Evolutionary conservation across 2,888 invertebrate species (phyloP).

Genomic region (Hemithea aestivaria): DNA sequence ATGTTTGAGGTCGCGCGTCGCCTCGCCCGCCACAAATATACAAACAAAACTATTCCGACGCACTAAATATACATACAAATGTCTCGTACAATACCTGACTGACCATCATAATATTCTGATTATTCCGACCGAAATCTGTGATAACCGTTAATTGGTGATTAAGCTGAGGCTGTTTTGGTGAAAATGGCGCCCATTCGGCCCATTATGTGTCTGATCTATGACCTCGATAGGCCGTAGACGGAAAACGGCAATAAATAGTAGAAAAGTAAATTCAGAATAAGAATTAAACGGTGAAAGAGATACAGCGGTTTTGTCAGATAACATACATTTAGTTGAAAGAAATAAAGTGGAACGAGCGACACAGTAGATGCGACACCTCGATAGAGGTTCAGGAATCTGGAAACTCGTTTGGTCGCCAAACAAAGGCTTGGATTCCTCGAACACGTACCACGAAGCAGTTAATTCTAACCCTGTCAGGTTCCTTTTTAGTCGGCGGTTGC

Average conservation of each 20-base stretch:
- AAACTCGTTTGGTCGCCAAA: constrained; percentile 42
- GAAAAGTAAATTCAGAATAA: constrained; percentile 2
- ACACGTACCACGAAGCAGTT: constrained; percentile 48
- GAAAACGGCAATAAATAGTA: constrained; percentile 6
- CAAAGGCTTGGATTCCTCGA: constrained; percentile 58
- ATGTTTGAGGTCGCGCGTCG: constrained; percentile 38
- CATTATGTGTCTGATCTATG: constrained; percentile 5
- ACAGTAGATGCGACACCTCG: constrained; percentile 43
- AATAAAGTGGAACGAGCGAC: constrained; percentile 28
- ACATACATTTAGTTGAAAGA: constrained; percentile 10
- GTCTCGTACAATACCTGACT: background rate
- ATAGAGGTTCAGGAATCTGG: constrained; percentile 45
- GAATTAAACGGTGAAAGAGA: too few relatives aligned
- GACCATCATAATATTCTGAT: background rate
- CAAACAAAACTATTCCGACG: constrained; percentile 21
- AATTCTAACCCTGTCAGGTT: constrained; percentile 51
- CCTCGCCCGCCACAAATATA: constrained; percentile 39
- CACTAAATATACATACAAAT: constrained; percentile 1
- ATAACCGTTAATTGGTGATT: constrained; percentile 9
- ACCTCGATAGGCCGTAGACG: constrained; percentile 9
- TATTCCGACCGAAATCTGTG: background rate
- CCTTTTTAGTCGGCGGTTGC: constrained; percentile 34
- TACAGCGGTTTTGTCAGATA: background rate
- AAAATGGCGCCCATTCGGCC: constrained; percentile 8
- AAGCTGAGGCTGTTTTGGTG: constrained; percentile 7